Evolutionary conservation across 2,113 vertebrate species (phyloP).

Genomic region (Aramus guarauna): DNA sequence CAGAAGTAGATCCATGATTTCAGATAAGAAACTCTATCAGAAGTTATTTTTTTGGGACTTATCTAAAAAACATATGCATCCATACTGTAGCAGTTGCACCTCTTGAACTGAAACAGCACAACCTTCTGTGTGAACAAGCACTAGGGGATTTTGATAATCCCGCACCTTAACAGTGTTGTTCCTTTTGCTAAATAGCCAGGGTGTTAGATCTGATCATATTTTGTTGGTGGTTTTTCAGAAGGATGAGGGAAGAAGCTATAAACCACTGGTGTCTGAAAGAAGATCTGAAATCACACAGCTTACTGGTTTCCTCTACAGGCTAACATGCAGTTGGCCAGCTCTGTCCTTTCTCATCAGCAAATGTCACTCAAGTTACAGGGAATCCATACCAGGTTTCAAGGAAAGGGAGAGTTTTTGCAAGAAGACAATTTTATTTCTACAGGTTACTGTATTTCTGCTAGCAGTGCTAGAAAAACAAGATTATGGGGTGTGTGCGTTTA

Average conservation of each 20-base stretch:
- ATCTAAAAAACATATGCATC: neutral
- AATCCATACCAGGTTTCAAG: neutral
- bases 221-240: neutral
- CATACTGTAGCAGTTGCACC: neutral
- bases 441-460: neutral
- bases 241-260: neutral
- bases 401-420: neutral
- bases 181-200: neutral
- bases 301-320: neutral
- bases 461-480: constrained; percentile 11
- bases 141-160: neutral
- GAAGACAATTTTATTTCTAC: neutral
- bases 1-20: neutral
- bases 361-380: neutral
- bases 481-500: neutral
- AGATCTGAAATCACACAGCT: neutral
- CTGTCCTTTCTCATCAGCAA: neutral
- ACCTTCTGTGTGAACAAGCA: neutral
- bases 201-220: neutral
- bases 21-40: neutral
- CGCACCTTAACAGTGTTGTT: neutral
- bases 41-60: neutral
- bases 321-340: neutral
- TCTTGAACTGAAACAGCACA: neutral
- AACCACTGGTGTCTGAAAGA: neutral